Percentiles rank a stretch among this genome's conserved stretches.
phyloP scores from a whole-genome alignment of 2,113 vertebrate genomes.

The Ochotona curzoniae region DNA sequence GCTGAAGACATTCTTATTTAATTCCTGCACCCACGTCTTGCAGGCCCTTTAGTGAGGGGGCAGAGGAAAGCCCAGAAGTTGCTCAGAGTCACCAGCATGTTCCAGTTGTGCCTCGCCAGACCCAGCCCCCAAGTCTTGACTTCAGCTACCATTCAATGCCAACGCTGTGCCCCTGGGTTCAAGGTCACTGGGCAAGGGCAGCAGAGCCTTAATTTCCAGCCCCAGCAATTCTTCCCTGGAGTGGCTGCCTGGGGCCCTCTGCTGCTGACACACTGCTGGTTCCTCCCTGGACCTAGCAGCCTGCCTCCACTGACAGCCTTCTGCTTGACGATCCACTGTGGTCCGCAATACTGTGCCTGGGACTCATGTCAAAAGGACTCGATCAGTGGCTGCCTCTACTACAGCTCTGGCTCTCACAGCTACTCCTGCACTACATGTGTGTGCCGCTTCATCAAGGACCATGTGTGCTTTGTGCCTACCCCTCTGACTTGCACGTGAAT shows the following conservation, averaged over 20 bases:
- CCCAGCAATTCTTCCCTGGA: not conserved
- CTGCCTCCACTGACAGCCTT: fast-evolving
- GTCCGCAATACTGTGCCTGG: not conserved
- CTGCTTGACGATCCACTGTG: not conserved
- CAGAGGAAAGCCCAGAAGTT: slow-evolving; percentile 15
- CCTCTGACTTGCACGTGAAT: not conserved
- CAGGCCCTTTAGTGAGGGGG: not conserved
- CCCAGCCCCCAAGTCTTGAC: not conserved
- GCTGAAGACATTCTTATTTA: not conserved
- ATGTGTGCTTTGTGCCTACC: not conserved
- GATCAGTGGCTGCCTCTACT: not conserved
- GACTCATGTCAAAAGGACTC: fast-evolving
- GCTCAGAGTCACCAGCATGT: not conserved
- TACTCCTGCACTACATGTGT: too few relatives aligned
- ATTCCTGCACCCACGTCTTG: not conserved
- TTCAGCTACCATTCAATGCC: not conserved
- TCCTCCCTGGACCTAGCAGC: not conserved
- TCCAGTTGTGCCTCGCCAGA: not conserved
- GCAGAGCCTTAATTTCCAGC: not conserved
- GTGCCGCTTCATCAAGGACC: not conserved
- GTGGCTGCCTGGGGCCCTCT: not conserved
- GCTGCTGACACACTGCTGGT: not conserved
- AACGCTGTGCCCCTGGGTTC: not conserved
- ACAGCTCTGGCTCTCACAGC: too few relatives aligned
- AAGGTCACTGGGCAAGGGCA: not conserved